Conservation (phyloP, 2,888 invertebrate genomes). For the Eilema griseolum region DNA sequence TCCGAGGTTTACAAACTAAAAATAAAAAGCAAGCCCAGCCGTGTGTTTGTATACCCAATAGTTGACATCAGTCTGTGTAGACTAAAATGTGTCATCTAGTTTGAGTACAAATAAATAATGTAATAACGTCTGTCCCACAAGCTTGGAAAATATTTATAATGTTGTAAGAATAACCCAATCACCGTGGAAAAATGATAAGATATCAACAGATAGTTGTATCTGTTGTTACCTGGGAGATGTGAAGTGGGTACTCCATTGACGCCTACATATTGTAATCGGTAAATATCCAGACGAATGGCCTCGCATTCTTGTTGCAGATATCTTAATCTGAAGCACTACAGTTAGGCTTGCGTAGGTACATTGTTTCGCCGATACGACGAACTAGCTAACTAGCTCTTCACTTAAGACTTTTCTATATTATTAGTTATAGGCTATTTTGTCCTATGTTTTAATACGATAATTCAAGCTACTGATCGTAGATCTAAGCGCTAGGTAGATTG, state of each 20-base stretch:
- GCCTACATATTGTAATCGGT: constrained; percentile 21
- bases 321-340: constrained; percentile 5
- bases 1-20: too few species aligned
- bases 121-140: not conserved
- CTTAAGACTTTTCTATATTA: not conserved
- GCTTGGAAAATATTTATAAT: not conserved
- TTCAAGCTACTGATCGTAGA: not conserved
- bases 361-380: not conserved
- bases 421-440: not conserved
- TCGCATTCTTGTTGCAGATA: constrained; percentile 30
- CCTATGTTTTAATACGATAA: not conserved
- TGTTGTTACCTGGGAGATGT: constrained; percentile 32
- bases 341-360: not conserved
- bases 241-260: constrained; percentile 36
- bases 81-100: too few species aligned
- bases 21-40: too few species aligned
- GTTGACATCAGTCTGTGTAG: not conserved
- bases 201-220: constrained; percentile 35
- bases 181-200: constrained; percentile 16
- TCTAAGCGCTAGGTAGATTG: not conserved
- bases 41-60: not conserved
- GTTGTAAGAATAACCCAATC: constrained; percentile 1
- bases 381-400: not conserved
- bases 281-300: constrained; percentile 26
- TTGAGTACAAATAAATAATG: too few species aligned